Percentiles rank a stretch among this genome's conserved stretches.
phyloP scores from a whole-genome alignment of 2,113 vertebrate species.

The Australoheros scitulus region DNA sequence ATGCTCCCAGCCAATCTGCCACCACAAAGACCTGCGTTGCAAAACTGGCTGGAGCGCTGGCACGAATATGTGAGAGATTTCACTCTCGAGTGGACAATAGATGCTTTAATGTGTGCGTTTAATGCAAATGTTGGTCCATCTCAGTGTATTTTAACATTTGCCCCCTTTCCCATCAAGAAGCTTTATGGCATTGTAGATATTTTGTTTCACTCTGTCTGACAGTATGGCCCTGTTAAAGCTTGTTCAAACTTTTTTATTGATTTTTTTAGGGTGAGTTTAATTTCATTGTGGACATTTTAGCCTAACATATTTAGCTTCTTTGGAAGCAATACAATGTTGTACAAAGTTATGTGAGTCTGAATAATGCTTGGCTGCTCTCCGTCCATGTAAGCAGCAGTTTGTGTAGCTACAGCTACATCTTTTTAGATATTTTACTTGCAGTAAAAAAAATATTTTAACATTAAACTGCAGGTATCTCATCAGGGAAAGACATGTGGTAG shows the following conservation, averaged over 20 bases:
- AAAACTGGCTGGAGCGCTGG: slow-evolving; percentile 34
- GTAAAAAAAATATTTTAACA: neutral
- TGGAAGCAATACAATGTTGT: neutral
- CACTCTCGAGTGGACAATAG: neutral
- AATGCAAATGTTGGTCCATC: neutral
- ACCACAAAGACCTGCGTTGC: slow-evolving; percentile 53
- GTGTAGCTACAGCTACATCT: neutral
- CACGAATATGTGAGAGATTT: slow-evolving; percentile 19
- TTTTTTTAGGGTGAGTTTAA: neutral
- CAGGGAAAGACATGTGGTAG: neutral
- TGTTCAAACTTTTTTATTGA: neutral
- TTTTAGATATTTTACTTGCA: neutral
- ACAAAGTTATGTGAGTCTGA: neutral
- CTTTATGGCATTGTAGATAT: neutral
- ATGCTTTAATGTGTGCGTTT: neutral
- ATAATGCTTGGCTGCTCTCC: neutral
- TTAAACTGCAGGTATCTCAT: neutral
- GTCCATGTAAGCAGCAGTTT: neutral
- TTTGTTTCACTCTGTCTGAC: neutral
- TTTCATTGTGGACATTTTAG: neutral
- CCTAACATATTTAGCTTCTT: neutral
- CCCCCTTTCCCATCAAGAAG: neutral
- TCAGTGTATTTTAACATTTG: slow-evolving; percentile 1
- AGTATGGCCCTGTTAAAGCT: neutral
- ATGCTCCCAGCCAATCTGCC: slow-evolving; percentile 96